A percentile compares a stretch with the other conserved stretches of the same genome.
Evolutionary conservation across 2,888 invertebrate species (phyloP).

Genomic region (Hemaris fuciformis): DNA sequence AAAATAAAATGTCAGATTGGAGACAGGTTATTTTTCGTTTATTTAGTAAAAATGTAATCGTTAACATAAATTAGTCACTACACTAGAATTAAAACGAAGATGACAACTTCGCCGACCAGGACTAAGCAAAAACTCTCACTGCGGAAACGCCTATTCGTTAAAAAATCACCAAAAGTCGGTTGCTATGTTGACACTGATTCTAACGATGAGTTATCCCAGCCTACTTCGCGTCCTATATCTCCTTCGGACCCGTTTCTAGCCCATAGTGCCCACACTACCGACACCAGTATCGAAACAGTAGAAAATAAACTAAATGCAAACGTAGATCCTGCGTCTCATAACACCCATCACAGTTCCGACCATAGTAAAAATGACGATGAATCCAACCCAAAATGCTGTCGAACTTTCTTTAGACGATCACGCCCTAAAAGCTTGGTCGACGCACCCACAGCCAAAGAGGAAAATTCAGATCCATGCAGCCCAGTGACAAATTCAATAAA

Average conservation of each 20-base stretch:
- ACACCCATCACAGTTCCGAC: conserved; percentile 40
- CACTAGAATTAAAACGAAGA: conserved; percentile 63
- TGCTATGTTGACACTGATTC: conserved; percentile 77
- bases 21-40: conserved; percentile 69
- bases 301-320: conserved; percentile 47
- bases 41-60: conserved; percentile 77
- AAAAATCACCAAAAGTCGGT: conserved; percentile 78
- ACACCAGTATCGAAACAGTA: conserved; percentile 44
- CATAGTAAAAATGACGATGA: conserved; percentile 58
- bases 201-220: conserved; percentile 67
- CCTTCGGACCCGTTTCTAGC: conserved; percentile 75
- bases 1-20: conserved; percentile 6
- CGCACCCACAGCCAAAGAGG: conserved; percentile 54
- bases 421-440: conserved; percentile 71
- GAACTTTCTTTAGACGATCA: conserved; percentile 70
- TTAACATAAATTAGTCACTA: conserved; percentile 68
- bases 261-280: conserved; percentile 60
- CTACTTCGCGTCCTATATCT: conserved; percentile 71
- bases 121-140: conserved; percentile 75
- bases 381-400: conserved; percentile 65
- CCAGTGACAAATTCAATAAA: conserved; percentile 65
- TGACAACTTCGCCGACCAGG: conserved; percentile 76
- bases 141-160: conserved; percentile 74
- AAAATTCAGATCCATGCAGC: conserved; percentile 59
- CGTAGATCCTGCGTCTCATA: conserved; percentile 46